Evolutionary conservation across 2,113 vertebrate species (phyloP).

Genomic region (Dipodomys ordii): DNA sequence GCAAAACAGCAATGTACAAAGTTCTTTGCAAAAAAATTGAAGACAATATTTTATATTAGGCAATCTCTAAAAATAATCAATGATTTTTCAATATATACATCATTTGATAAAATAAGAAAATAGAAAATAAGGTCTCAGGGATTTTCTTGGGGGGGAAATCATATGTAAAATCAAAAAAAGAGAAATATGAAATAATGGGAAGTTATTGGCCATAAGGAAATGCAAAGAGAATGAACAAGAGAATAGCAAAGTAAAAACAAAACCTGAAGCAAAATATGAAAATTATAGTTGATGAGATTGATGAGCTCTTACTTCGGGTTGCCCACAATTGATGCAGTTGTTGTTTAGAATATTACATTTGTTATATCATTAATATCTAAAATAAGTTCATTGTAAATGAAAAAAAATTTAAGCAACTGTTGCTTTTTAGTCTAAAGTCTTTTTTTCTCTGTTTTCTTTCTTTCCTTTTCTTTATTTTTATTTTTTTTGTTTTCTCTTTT

Average conservation of each 20-base stretch:
- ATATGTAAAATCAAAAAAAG: neutral
- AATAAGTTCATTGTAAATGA: slow-evolving; percentile 55
- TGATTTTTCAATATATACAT: neutral
- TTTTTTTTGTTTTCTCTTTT: slow-evolving; percentile 19
- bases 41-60: neutral
- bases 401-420: neutral
- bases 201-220: neutral
- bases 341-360: slow-evolving; percentile 14
- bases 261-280: neutral
- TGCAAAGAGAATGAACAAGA: neutral
- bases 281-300: neutral
- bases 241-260: neutral
- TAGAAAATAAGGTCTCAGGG: neutral
- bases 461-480: slow-evolving; percentile 20
- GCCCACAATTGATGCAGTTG: slow-evolving; percentile 31
- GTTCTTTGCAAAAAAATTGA: neutral
- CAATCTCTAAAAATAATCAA: neutral
- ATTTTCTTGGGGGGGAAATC: neutral
- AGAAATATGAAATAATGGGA: neutral
- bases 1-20: neutral
- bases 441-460: slow-evolving; percentile 42
- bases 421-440: neutral
- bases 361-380: neutral
- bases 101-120: neutral
- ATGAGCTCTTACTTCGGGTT: neutral